Conservation (phyloP, 2,113 vertebrate genomes). For the Chaetorhynchus papuensis region DNA sequence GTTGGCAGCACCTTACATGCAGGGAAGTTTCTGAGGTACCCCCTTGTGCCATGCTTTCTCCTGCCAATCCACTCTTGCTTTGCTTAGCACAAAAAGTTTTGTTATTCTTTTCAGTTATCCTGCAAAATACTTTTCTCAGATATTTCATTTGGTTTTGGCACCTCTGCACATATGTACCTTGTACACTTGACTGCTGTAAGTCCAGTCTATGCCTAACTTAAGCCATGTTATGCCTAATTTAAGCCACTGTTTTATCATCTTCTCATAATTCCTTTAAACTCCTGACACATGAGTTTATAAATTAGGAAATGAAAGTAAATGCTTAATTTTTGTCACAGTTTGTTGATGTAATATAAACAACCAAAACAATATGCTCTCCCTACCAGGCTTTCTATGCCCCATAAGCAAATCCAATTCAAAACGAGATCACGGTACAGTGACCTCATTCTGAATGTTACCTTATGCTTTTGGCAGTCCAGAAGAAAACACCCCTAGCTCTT, state of each 20-base stretch:
- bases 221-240: neutral
- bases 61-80: neutral
- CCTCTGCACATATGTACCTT: neutral
- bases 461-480: constrained; percentile 42
- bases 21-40: neutral
- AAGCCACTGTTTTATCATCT: neutral
- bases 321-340: neutral
- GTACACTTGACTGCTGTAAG: neutral
- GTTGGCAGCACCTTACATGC: neutral
- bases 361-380: neutral
- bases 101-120: neutral
- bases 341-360: neutral
- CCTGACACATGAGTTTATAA: neutral
- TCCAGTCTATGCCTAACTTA: neutral
- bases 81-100: neutral
- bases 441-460: constrained; percentile 29
- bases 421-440: neutral
- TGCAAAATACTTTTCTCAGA: neutral
- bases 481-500: constrained; percentile 12
- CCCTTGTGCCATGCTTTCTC: neutral
- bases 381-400: neutral
- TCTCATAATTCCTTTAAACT: neutral
- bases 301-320: neutral
- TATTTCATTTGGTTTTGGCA: neutral
- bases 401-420: constrained; percentile 31